Base-by-base conservation (phyloP, 92 coral and sea anemone genomes). In the Epizoanthus illoricatus region DNA sequence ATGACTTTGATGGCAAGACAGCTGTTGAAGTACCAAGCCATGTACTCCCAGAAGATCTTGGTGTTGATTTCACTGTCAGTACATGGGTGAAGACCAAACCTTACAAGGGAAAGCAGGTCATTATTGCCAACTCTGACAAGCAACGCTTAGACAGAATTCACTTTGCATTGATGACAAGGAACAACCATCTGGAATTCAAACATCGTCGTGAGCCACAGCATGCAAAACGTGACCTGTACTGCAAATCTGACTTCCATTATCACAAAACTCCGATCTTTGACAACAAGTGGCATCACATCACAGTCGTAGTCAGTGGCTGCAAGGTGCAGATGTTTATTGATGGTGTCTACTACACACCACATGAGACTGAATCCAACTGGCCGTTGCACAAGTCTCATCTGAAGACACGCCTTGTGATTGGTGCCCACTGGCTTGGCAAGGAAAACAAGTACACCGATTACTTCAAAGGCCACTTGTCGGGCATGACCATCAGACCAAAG, bases 381-480 rank as follows among this genome's bases (percentile, higher is more conserved):
- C 93, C 97, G 20, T 88, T 97, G 20, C 99, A 94, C 92, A 90
- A 91, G 20, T 86, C 97, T 65, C 80, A 87, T 70, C 80, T 94
- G 64, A 81, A 79, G 61, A 90, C 81, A 56, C 80, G 80, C 13
- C 49, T 94, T 68, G 89, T 88, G 21, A 80, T 94, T 82, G 99
- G 99, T 18, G 99, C 98, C 0, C 94, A 87, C 36, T 97, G 95
- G 89, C 80, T 83, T 33, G 99, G 89, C 41, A 90, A 91, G 81
- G 97, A 91, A 65, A 62, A 84, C 17, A 71, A 80, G 58, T 94
- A 86, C 67, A 86, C 73, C 1, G 90, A 94, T 47, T 85, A 80
- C 73, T 93, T 97, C 78, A 76, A 81, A 10, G 99, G 99, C 40
- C 90, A 79, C 60, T 85, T 97, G 71, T 89, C 94, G 45, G 99